Conservation (phyloP, 2,797 vertebrate genomes). For the Acipenser transmontanus region DNA sequence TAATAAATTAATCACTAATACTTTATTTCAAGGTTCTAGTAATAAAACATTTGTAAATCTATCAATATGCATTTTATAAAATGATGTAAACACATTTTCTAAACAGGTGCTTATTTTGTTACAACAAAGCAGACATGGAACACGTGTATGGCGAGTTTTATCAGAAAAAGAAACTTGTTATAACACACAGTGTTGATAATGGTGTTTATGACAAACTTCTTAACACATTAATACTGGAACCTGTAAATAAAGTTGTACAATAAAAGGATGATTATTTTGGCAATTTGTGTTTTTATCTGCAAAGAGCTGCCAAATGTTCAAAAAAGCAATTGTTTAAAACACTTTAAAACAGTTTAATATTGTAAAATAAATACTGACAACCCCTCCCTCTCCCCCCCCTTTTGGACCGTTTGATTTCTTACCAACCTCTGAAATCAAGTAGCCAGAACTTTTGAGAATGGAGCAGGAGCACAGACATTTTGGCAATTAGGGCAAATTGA, state of each 20-base stretch:
- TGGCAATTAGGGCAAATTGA: conserved; percentile 41
- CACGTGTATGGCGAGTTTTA: conserved; percentile 51
- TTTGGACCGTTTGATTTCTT: background rate
- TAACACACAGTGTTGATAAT: conserved; percentile 27
- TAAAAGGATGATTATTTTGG: conserved; percentile 8
- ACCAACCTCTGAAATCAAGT: background rate
- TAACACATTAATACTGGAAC: conserved; percentile 24
- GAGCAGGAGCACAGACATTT: conserved; percentile 13
- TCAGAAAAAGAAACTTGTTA: background rate
- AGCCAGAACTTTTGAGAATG: background rate
- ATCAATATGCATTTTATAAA: conserved; percentile 48
- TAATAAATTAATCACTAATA: background rate
- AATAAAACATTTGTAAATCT: conserved; percentile 7
- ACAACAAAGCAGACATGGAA: conserved; percentile 34
- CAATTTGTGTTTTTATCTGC: conserved; percentile 34
- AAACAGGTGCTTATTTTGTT: conserved; percentile 66
- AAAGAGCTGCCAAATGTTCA: conserved; percentile 16
- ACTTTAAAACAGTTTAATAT: background rate
- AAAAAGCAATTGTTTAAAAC: conserved; percentile 42
- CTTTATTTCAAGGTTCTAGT: conserved; percentile 16
- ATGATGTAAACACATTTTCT: conserved; percentile 39
- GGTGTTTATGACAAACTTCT: conserved; percentile 21
- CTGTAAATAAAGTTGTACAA: conserved; percentile 34
- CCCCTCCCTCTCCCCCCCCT: background rate
- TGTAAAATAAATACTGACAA: conserved; percentile 9